Conservation (phyloP, 1,140 invertebrate genomes). For the Trachymyrmex septentrionalis region DNA sequence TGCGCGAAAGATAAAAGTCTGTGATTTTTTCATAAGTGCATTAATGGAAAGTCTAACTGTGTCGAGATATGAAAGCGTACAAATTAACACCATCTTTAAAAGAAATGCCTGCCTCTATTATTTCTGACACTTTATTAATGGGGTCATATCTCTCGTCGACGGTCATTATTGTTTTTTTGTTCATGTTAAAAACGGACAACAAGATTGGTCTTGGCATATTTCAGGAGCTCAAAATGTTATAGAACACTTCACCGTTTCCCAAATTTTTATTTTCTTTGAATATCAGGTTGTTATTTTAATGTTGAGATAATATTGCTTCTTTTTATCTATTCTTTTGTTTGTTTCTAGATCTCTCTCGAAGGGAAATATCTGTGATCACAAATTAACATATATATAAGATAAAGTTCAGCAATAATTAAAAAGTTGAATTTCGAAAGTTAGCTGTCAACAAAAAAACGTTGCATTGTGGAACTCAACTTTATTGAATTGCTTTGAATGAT, state of each 20-base stretch:
- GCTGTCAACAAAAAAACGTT: constrained; percentile 6
- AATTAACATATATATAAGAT: constrained; percentile 39
- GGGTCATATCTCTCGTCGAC: not conserved
- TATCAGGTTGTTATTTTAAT: not conserved
- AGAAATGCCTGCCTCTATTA: constrained; percentile 44
- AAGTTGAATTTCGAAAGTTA: constrained; percentile 41
- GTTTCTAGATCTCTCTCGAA: not conserved
- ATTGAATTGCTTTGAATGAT: not conserved
- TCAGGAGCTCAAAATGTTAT: constrained; percentile 20
- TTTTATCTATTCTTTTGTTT: not conserved
- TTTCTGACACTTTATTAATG: constrained; percentile 55
- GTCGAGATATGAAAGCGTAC: not conserved
- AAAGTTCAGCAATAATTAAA: constrained; percentile 26
- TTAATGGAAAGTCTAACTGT: not conserved
- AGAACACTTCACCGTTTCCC: not conserved
- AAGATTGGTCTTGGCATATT: constrained; percentile 30
- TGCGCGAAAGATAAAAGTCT: not conserved
- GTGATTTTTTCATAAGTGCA: not conserved
- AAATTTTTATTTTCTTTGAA: not conserved
- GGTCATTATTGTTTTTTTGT: constrained; percentile 16
- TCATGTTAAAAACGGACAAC: not conserved
- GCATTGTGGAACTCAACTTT: constrained; percentile 59
- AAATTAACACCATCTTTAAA: constrained; percentile 37
- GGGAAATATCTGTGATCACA: not conserved
- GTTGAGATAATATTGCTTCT: not conserved